These are phyloP conservation scores for Brachypalpus laphriformis DNA, from an alignment of 2,888 invertebrate genomes.

Conservation along the genomic window DNA sequence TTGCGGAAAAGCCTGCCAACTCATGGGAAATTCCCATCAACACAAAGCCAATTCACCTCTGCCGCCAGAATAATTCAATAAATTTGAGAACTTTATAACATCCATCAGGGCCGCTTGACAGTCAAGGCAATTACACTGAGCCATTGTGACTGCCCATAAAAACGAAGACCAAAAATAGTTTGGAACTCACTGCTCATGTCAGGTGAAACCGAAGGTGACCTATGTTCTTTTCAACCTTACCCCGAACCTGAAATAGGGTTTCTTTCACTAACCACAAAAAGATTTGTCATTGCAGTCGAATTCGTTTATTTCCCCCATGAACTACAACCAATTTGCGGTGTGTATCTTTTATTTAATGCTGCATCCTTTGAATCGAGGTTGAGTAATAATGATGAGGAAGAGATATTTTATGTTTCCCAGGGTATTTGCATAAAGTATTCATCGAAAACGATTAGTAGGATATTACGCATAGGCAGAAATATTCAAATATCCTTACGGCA, in stretches of 20 bases:
- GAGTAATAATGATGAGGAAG: conserved; percentile 19
- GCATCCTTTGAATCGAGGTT: conserved; percentile 46
- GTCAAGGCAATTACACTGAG: conserved; percentile 63
- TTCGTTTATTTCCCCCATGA: conserved; percentile 27
- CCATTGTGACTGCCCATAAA: conserved; percentile 52
- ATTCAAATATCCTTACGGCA: conserved; percentile 27
- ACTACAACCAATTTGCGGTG: conserved; percentile 56
- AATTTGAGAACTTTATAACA: conserved; percentile 66
- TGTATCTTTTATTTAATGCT: conserved; percentile 54
- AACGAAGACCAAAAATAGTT: conserved; percentile 3
- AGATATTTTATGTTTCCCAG: conserved; percentile 29
- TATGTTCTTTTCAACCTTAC: conserved; percentile 26
- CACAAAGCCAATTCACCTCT: conserved; percentile 56
- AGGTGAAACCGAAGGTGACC: conserved; percentile 45
- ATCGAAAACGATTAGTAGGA: conserved; percentile 57
- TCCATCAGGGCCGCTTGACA: conserved; percentile 69
- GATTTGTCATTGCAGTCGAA: conserved; percentile 68
- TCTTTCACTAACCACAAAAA: conserved; percentile 51
- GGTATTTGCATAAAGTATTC: conserved; percentile 56
- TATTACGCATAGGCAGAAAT: background rate
- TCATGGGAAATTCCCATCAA: conserved; percentile 52
- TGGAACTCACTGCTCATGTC: conserved; percentile 20
- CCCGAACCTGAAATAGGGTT: conserved; percentile 16
- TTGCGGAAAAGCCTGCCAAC: conserved; percentile 62
- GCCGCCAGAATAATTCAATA: conserved; percentile 66